Conservation (phyloP, 2,113 vertebrate genomes). For the Lampris megalopsis region DNA sequence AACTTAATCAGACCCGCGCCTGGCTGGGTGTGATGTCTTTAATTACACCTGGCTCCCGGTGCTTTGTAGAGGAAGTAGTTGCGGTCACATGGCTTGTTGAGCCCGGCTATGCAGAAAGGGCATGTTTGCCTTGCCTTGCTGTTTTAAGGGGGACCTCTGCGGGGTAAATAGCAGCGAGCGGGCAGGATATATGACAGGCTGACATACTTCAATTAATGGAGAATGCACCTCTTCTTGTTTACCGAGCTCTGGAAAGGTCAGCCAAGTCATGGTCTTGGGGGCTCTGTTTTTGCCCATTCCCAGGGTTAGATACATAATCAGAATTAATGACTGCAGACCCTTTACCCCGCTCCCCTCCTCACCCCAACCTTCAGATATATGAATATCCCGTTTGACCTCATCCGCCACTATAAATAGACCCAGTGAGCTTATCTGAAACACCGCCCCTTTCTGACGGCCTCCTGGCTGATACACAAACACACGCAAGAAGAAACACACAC, state of each 20-base stretch:
- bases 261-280: slow-evolving; percentile 85
- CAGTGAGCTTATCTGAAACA: slow-evolving; percentile 81
- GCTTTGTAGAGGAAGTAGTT: slow-evolving; percentile 75
- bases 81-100: slow-evolving; percentile 76
- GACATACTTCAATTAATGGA: slow-evolving; percentile 90
- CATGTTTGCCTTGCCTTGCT: slow-evolving; percentile 83
- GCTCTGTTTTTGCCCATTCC: slow-evolving; percentile 93
- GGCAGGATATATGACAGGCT: slow-evolving; percentile 88
- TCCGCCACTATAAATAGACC: slow-evolving; percentile 89
- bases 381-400: slow-evolving; percentile 91
- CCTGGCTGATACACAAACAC: slow-evolving; percentile 37
- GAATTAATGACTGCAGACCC: slow-evolving; percentile 91
- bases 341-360: slow-evolving; percentile 52
- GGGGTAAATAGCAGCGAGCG: slow-evolving; percentile 92
- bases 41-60: slow-evolving; percentile 66
- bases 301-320: slow-evolving; percentile 97
- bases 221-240: slow-evolving; percentile 93
- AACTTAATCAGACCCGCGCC: slow-evolving; percentile 65
- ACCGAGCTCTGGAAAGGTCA: slow-evolving; percentile 93
- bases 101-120: slow-evolving; percentile 75
- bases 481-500: slow-evolving; percentile 17
- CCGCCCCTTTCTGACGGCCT: slow-evolving; percentile 69
- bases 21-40: slow-evolving; percentile 70
- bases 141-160: slow-evolving; percentile 85
- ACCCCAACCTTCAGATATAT: slow-evolving; percentile 90